A percentile compares a stretch with the other conserved stretches of the same genome.
These are phyloP conservation scores for Thalassophryne amazonica DNA, from an alignment of 2,797 vertebrate species.

Conservation along the genomic window DNA sequence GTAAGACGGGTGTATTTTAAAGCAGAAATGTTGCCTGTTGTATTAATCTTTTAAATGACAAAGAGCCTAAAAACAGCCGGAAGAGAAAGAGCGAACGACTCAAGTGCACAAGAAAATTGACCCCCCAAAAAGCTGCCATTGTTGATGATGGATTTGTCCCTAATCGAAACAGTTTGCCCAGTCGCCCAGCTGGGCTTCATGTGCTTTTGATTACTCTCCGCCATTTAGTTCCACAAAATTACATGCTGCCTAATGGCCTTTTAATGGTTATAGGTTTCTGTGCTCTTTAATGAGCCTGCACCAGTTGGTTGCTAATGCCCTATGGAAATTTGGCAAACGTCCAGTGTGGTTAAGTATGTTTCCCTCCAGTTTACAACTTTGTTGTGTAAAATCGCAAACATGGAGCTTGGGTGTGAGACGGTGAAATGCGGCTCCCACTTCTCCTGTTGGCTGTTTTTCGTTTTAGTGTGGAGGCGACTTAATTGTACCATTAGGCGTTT, in stretches of 20 bases:
- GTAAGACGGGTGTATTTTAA: constrained; percentile 2
- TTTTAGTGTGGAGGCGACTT: constrained; percentile 55
- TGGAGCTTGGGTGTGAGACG: constrained; percentile 56
- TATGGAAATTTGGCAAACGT: constrained; percentile 91
- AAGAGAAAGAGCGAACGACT: constrained; percentile 32
- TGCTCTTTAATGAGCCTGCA: constrained; percentile 97
- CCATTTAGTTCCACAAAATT: constrained; percentile 99
- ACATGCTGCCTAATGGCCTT: constrained; percentile 99
- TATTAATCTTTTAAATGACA: constrained; percentile 36
- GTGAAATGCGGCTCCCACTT: constrained; percentile 46
- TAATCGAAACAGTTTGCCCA: constrained; percentile 97
- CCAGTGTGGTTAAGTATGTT: constrained; percentile 82
- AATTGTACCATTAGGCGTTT: constrained; percentile 47
- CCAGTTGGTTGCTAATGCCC: constrained; percentile 99
- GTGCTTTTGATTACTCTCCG: constrained; percentile 99
- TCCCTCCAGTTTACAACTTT: constrained; percentile 89
- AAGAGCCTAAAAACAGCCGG: constrained; percentile 30
- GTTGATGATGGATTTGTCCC: constrained; percentile 94
- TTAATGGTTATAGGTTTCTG: constrained; percentile 99
- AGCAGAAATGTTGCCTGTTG: neutral
- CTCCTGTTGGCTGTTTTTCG: constrained; percentile 55
- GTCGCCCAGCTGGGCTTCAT: constrained; percentile 99
- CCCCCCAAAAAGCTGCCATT: constrained; percentile 90
- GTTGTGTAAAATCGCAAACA: constrained; percentile 82
- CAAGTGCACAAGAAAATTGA: constrained; percentile 84